These are phyloP conservation scores for Physella acuta DNA, from an alignment of 1,140 invertebrate genomes.

Conservation along the genomic window DNA sequence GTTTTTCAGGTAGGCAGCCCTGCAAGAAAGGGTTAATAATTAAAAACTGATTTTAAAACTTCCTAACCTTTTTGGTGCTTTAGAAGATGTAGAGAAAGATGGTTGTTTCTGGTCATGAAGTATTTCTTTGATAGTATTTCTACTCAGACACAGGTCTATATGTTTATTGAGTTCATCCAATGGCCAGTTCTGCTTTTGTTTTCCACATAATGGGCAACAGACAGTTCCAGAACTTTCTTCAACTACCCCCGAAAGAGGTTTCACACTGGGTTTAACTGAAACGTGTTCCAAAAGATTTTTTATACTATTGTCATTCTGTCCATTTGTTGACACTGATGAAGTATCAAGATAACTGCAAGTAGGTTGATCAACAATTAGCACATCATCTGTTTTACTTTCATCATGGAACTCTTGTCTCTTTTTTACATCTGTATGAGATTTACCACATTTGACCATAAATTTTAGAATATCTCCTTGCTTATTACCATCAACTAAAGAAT, in stretches of 20 bases:
- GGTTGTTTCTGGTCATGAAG: not conserved
- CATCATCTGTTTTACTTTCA: not conserved
- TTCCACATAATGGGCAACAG: conserved; percentile 16
- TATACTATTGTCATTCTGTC: too few relatives aligned
- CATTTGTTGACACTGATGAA: not conserved
- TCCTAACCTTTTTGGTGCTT: too few relatives aligned
- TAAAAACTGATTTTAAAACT: too few relatives aligned
- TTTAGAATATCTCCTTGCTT: too few relatives aligned
- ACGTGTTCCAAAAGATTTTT: not conserved
- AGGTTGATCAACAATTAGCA: not conserved
- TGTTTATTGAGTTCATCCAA: conserved; percentile 12
- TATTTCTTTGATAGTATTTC: conserved; percentile 1
- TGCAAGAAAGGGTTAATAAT: too few relatives aligned
- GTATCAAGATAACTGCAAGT: not conserved
- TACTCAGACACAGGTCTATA: conserved; percentile 20
- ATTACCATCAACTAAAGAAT: too few relatives aligned
- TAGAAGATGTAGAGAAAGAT: too few relatives aligned
- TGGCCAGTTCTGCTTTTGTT: conserved; percentile 17
- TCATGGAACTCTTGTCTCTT: not conserved
- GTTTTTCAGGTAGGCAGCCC: too few relatives aligned
- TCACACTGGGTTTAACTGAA: not conserved
- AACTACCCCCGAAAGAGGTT: not conserved
- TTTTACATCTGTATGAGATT: not conserved
- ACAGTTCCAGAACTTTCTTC: too few relatives aligned
- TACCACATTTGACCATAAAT: not conserved